phyloP scores from a whole-genome alignment of 1,140 invertebrate genomes.

The Brachionus koreanus region DNA sequence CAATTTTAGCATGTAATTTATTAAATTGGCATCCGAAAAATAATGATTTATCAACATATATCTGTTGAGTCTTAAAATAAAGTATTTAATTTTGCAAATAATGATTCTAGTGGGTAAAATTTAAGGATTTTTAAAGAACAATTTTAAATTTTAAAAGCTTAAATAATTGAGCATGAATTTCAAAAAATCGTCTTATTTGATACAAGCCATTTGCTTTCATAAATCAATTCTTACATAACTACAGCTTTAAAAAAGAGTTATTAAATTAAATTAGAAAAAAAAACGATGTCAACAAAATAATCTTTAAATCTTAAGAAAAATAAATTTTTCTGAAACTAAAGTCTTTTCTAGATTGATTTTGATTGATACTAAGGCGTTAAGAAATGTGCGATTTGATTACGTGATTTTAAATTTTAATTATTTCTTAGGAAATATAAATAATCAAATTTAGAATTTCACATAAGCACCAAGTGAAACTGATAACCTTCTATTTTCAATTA shows the following conservation, averaged over 20 bases:
- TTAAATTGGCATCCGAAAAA: not conserved
- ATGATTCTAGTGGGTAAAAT: not conserved
- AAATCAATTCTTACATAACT: not conserved
- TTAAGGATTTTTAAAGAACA: not conserved
- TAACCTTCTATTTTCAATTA: too few species aligned
- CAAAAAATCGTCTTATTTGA: not conserved
- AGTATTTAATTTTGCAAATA: not conserved
- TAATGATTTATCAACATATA: not conserved
- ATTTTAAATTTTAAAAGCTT: not conserved
- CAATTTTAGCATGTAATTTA: not conserved
- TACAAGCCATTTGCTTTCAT: not conserved
- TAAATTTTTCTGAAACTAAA: not conserved
- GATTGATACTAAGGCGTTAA: not conserved
- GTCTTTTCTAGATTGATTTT: not conserved
- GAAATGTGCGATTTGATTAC: not conserved
- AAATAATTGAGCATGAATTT: not conserved
- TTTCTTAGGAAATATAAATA: too few species aligned
- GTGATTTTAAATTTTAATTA: not conserved
- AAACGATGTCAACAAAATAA: not conserved
- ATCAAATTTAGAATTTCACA: too few species aligned
- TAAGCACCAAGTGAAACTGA: too few species aligned
- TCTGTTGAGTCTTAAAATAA: not conserved
- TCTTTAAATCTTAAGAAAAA: not conserved
- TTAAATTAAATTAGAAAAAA: not conserved
- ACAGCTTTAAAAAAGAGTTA: not conserved